Conservation (phyloP, 2,888 invertebrate species). For the Tricholauxania praeusta region DNA sequence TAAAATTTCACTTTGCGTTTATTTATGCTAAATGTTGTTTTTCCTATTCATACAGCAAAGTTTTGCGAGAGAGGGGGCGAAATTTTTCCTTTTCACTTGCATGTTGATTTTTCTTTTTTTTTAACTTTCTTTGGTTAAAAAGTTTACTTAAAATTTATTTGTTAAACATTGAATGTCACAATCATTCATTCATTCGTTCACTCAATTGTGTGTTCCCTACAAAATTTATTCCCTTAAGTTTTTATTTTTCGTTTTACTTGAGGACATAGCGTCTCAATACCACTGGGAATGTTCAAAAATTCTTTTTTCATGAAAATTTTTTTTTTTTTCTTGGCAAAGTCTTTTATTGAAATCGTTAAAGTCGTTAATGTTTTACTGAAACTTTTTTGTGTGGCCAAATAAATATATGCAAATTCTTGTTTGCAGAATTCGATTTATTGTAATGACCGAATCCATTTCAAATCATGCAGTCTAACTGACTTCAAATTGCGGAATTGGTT, state of each 20-base stretch:
- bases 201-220: conserved; percentile 10
- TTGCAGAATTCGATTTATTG: not conserved
- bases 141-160: conserved; percentile 27
- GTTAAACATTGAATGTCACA: conserved; percentile 33
- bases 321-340: not conserved
- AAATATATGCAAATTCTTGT: conserved; percentile 30
- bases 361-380: conserved; percentile 32
- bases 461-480: too few species aligned
- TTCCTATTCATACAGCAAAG: not conserved
- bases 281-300: conserved; percentile 16
- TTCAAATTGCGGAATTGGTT: too few species aligned
- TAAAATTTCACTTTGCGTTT: conserved; percentile 13
- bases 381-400: conserved; percentile 8
- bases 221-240: not conserved
- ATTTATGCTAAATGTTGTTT: not conserved
- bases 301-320: not conserved
- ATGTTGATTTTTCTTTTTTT: conserved; percentile 18
- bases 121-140: conserved; percentile 19
- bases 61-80: too few species aligned
- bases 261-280: conserved; percentile 42
- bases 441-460: too few species aligned
- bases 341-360: conserved; percentile 21
- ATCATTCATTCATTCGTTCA: conserved; percentile 33
- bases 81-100: not conserved
- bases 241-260: conserved; percentile 41